Evolutionary conservation across 2,888 invertebrate genomes (phyloP), one percentile per base, ranked within the genome.

Genomic region (Drosophila seclusa): DNA sequence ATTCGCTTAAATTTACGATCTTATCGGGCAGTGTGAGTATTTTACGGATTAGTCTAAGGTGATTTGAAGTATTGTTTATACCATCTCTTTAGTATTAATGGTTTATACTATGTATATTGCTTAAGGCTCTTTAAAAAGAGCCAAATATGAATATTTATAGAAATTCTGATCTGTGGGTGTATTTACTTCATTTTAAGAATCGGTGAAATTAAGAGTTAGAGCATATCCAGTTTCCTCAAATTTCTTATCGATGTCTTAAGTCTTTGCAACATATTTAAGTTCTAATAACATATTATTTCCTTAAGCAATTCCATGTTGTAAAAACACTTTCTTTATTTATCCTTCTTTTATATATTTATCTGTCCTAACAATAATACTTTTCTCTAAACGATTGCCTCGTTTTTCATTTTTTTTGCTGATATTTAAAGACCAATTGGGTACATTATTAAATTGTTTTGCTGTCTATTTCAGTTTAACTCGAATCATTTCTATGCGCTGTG

Each of bases 1-100:
- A 67, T 64, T 63, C 49, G 40, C 18, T 77, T 62, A 32, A 74
- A 63, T 60, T 63, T 49, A 48, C 31, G 57, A 69, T 49, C 45
- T 32, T 53, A 49, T 45, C 42, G 11, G 18, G 18, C 6, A 40
- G 31, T 31, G 18, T 36, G 8, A 38, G 5, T 2, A 5, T 27
- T 13, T 13, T 13, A 5, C 13, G 18, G n/a, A 6, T 29, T 29
- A 11, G 18, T 4, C 5, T 27, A 13, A 18, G n/a, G 45, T 24
- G 24, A 45, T 45, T 45, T 45, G 24, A 45, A 24, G 45, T 45
- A 24, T 24, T 45, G 45, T 4, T 8, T 13, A 21, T 4, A 21
- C 13, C 7, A 21, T 49, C 2, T 49, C 10, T 18, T 49, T 27
- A 10, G 45, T 13, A 16, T 24, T 8, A 16, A 24, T 45, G 24